Percentiles rank a stretch among this genome's conserved stretches.
phyloP scores from a whole-genome alignment of 1,140 invertebrate genomes.

The Phthorimaea operculella region DNA sequence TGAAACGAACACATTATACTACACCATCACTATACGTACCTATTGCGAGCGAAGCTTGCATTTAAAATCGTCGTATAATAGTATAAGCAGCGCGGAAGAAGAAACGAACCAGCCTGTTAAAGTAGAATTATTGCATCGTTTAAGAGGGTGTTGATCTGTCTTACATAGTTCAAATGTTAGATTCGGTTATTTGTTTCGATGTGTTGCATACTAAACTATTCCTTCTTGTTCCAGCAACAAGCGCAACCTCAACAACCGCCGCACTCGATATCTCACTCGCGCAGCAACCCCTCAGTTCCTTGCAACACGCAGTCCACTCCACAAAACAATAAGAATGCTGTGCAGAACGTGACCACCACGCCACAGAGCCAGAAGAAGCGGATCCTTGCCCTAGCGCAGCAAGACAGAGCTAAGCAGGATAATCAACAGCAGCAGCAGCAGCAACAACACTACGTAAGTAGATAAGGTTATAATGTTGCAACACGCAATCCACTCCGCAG shows the following conservation, averaged over 20 bases:
- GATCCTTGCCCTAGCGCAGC: slow-evolving; percentile 83
- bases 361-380: slow-evolving; percentile 82
- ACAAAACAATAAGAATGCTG: slow-evolving; percentile 27
- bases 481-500: slow-evolving; percentile 41
- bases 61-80: too few species aligned
- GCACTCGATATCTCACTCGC: not conserved
- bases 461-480: slow-evolving; percentile 14
- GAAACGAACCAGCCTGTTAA: too few species aligned
- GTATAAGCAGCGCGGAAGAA: too few species aligned
- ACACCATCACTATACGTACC: too few species aligned
- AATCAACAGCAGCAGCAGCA: slow-evolving; percentile 18
- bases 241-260: slow-evolving; percentile 11
- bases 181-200: too few species aligned
- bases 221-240: slow-evolving; percentile 13
- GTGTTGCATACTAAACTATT: too few species aligned
- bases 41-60: too few species aligned
- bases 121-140: too few species aligned
- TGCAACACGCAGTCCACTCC: slow-evolving; percentile 11
- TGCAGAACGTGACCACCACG: slow-evolving; percentile 33
- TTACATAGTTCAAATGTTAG: too few species aligned
- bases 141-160: too few species aligned
- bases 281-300: slow-evolving; percentile 10
- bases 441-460: slow-evolving; percentile 19
- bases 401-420: slow-evolving; percentile 70
- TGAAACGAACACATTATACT: too few species aligned